Conservation (phyloP, 2,888 invertebrate species). For the Incurvaria masculella region DNA sequence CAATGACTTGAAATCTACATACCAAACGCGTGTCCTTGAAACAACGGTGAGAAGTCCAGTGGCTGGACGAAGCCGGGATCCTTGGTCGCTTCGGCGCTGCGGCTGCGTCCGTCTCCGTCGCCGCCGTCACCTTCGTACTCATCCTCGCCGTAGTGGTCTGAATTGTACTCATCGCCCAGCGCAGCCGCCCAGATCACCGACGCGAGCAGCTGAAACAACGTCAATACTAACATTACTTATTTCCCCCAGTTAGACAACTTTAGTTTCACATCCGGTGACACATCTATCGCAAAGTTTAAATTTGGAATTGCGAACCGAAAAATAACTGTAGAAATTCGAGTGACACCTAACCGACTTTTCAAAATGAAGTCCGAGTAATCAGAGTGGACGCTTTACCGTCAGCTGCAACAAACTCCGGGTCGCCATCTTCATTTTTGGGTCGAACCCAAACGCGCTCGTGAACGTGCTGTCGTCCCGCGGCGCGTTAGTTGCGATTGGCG, state of each 20-base stretch:
- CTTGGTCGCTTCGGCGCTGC: constrained; percentile 12
- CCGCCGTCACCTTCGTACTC: constrained; percentile 7
- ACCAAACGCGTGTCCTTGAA: constrained; percentile 42
- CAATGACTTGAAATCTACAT: background rate
- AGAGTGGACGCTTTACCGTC: constrained; percentile 24
- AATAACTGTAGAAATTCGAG: no score
- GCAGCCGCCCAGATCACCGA: constrained; percentile 42
- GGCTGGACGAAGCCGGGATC: constrained; percentile 49
- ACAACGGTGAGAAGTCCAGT: constrained; percentile 55
- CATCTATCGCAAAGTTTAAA: no score
- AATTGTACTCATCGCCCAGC: constrained; percentile 23
- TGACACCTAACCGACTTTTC: no score
- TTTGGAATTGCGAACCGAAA: no score
- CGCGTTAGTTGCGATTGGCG: constrained; percentile 40
- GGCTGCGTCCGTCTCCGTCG: constrained; percentile 17
- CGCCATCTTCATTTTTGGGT: constrained; percentile 16
- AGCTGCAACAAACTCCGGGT: constrained; percentile 27
- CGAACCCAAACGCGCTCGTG: background rate
- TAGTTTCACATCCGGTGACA: no score
- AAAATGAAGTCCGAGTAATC: constrained; percentile 39
- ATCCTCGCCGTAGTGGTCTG: background rate
- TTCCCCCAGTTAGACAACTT: no score
- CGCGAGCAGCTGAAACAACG: constrained; percentile 40
- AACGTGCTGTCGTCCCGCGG: background rate
- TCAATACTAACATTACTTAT: constrained; percentile 10